Evolutionary conservation across 2,888 invertebrate genomes (phyloP).

Genomic region (Charanyca ferruginea): DNA sequence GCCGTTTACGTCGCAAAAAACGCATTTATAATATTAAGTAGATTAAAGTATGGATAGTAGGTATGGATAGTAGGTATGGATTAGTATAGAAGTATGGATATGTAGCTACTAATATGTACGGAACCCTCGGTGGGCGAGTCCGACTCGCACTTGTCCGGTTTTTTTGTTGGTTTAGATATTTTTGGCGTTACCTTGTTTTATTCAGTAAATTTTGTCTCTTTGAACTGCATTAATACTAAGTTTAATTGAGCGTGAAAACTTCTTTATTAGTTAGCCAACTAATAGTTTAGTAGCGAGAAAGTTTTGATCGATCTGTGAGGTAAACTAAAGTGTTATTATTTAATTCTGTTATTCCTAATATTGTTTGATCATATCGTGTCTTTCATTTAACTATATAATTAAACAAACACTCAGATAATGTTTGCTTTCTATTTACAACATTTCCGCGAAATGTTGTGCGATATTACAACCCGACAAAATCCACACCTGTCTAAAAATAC

Average conservation of each 20-base stretch:
- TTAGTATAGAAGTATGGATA: too few species aligned
- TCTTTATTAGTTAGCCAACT: slow-evolving; percentile 12
- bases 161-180: neutral
- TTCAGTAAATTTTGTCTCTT: neutral
- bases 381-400: neutral
- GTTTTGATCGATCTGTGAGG: slow-evolving; percentile 16
- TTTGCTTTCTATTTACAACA: neutral
- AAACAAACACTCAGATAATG: neutral
- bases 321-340: slow-evolving; percentile 3
- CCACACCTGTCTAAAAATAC: slow-evolving; percentile 37
- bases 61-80: too few species aligned
- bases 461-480: slow-evolving; percentile 29
- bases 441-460: slow-evolving; percentile 6
- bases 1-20: too few species aligned
- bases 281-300: slow-evolving; percentile 15
- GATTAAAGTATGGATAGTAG: too few species aligned
- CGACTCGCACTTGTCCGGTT: too few species aligned
- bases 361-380: neutral
- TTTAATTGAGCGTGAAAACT: slow-evolving; percentile 18
- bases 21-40: too few species aligned
- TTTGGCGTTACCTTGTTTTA: neutral
- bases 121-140: too few species aligned
- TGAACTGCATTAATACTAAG: slow-evolving; percentile 10
- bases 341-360: neutral
- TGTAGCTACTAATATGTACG: too few species aligned